A percentile compares a stretch with the other conserved stretches of the same genome.
phyloP scores from a whole-genome alignment of 2,113 vertebrate genomes.

The Poicephalus meyeri region DNA sequence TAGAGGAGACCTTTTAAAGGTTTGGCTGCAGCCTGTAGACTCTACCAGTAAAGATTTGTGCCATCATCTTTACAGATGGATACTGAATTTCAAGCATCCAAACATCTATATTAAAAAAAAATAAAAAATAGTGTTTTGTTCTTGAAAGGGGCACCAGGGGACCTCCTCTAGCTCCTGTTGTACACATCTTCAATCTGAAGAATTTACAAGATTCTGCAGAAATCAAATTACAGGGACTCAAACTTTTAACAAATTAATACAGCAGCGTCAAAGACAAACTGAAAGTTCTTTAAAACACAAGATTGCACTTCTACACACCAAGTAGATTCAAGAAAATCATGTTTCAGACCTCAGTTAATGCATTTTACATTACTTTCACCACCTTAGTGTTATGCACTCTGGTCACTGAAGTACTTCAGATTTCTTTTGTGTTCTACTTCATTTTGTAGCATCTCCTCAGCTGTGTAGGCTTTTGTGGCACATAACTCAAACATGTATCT shows the following conservation, averaged over 20 bases:
- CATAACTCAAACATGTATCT: not conserved
- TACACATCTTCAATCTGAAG: not conserved
- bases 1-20: not conserved
- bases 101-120: not conserved
- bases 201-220: not conserved
- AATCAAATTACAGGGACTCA: fast-evolving
- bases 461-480: not conserved
- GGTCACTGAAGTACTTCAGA: not conserved
- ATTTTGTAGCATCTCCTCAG: not conserved
- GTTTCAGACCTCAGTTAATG: not conserved
- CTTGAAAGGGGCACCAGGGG: not conserved
- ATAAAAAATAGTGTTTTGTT: not conserved
- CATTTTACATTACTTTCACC: constrained; percentile 1
- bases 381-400: not conserved
- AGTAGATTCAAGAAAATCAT: not conserved
- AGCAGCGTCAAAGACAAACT: not conserved
- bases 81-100: not conserved
- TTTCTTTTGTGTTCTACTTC: not conserved
- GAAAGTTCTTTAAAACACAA: not conserved
- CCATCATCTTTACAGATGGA: not conserved
- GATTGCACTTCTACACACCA: not conserved
- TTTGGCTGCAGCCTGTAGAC: not conserved
- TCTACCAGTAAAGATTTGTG: not conserved
- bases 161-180: not conserved
- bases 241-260: not conserved